Evolutionary conservation across 2,888 invertebrate genomes (phyloP), one percentile per base, ranked within the genome.

Genomic region (Zaprionus lineosus): DNA sequence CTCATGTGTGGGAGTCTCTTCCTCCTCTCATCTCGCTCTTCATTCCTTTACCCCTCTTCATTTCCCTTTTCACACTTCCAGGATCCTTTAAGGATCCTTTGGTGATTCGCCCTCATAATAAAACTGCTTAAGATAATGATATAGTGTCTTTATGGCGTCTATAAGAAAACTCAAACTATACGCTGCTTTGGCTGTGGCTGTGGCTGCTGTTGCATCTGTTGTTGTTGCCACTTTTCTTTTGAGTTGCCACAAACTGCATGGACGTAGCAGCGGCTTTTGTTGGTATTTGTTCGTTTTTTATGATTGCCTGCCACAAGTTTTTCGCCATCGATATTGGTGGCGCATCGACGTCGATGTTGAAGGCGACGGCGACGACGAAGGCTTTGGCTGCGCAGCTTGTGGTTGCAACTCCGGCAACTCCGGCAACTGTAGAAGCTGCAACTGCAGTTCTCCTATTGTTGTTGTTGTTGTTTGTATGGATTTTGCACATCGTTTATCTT

Each of bases 251-350:
- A 24, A 8, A n/a, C 2, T 24, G 2, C 24, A 21, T 21, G 21
- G 21, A 65, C 51, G 58, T 29, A 40, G 52, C 67, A 57, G 48
- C 67, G 61, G 81, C 75, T 82, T 74, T 67, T 78, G 75, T 82
- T 75, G 68, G 72, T 68, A 61, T 82, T 82, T 58, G 74, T 56
- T 68, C 55, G 83, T 79, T 84, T 78, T 78, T 78, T 78, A 78
- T 78, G 78, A 86, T 86, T 86, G 82, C 86, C 72, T 77, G 82
- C 86, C 84, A 84, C 86, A 81, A 86, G 62, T 78, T 85, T 78
- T 78, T 82, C 67, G 83, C 77, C 78, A 84, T 85, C 81, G 79
- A 83, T 83, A 83, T 85, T 83, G 86, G 63, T 62, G 71, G 74
- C 53, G 8, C 44, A 53, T 53, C 46, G 53, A 36, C 7, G 70